Base-by-base conservation (phyloP, 92 coral and sea anemone species). In the Galaxea fascicularis region DNA sequence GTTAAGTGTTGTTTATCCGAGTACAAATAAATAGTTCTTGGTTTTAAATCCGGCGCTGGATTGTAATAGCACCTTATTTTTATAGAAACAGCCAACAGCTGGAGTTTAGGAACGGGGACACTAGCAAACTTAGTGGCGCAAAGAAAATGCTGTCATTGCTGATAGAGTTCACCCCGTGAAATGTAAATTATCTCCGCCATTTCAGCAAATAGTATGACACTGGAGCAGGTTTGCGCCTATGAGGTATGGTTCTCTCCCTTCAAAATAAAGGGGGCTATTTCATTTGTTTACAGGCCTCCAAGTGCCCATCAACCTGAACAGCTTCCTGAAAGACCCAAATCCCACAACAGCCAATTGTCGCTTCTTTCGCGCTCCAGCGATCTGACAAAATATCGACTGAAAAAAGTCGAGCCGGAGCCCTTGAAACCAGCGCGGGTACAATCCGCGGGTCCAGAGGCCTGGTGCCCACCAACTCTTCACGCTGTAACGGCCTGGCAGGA, bases 371-470 rank as follows among this genome's bases (percentile, higher is more conserved):
- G 87, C n/a, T 83, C 87, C 21, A 83, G 80, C 24, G 84, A 76
- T 70, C 82, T 85, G n/a, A 79, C 85, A 21, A 88, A 73, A 56
- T 47, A 24, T 57, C 84, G 80, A 64, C 63, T 84, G 6, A 54
- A n/a, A 16, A 88, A 77, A 65, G 78, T 88, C 15, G 85, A 85
- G 18, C 91, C 91, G 13, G 89, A 83, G 80, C 88, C 91, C 44
- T 0, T 41, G 15, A 70, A 41, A 39, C 85, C 91, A 18, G 17
- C 56, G 45, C 77, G 86, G 25, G 78, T 71, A 54, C 77, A 82
- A 58, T 69, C 77, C 39, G 86, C 69, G 56, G 78, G 78, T 10
- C 78, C 86, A 46, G 20, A 46, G 78, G 86, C 62, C 26, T 80
- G 85, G 85, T 71, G 64, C 57, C 85, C 85, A 31, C 85, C 85